Conservation (phyloP, 2,888 invertebrate genomes). For the Lepidocyrtoides sp. region DNA sequence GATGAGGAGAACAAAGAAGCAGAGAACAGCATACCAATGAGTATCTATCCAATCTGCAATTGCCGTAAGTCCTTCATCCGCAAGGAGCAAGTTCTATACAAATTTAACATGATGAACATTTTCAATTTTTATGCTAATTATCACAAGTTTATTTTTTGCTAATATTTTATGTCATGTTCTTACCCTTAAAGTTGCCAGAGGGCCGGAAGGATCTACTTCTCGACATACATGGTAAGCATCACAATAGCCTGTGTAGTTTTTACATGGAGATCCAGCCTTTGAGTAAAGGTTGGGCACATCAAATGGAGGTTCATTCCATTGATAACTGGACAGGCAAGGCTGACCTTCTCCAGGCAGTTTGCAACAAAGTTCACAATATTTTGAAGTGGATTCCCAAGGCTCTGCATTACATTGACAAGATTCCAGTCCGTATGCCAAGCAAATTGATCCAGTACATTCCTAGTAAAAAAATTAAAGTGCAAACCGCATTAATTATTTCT, state of each 20-base stretch:
- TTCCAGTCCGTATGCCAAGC: conserved; percentile 97
- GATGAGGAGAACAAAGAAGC: conserved; percentile 92
- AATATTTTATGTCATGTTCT: too few species aligned
- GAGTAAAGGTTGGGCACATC: conserved; percentile 98
- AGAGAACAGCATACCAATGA: conserved; percentile 96
- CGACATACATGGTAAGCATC: conserved; percentile 90
- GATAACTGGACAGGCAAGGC: conserved; percentile 95
- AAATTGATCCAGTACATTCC: conserved; percentile 99
- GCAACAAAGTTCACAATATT: conserved; percentile 97
- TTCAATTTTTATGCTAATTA: too few species aligned
- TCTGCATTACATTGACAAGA: conserved; percentile 97
- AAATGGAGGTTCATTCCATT: conserved; percentile 95
- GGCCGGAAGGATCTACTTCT: conserved; percentile 97
- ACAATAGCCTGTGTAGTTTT: conserved; percentile 96
- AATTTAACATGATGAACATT: too few species aligned
- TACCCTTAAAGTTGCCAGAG: conserved; percentile 95
- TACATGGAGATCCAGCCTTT: conserved; percentile 97
- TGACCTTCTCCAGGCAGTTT: conserved; percentile 94
- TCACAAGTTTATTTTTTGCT: too few species aligned
- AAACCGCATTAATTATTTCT: background rate
- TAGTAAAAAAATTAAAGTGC: conserved; percentile 86
- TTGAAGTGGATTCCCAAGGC: conserved; percentile 92
- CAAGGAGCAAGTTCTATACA: conserved; percentile 94
- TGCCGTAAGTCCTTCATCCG: conserved; percentile 96
- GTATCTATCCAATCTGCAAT: conserved; percentile 95